Evolutionary conservation across 2,113 vertebrate genomes (phyloP).

Genomic region (Stercorarius parasiticus): DNA sequence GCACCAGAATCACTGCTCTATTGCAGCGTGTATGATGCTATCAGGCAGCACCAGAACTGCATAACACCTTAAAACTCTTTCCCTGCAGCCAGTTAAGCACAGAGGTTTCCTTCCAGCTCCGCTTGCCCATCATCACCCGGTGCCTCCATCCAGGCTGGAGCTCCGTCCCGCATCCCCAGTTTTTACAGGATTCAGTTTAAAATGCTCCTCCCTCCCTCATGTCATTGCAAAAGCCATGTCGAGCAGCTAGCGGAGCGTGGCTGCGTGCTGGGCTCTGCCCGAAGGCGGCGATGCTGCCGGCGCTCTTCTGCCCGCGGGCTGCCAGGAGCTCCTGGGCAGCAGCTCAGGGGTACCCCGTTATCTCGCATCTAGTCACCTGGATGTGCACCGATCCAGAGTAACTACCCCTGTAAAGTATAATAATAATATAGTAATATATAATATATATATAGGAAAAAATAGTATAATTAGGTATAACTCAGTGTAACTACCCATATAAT

Average conservation of each 20-base stretch:
- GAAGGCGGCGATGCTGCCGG: not conserved
- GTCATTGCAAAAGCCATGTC: accelerated
- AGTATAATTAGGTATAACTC: no score
- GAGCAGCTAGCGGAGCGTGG: accelerated
- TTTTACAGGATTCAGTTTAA: not conserved
- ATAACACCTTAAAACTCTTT: not conserved
- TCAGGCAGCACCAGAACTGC: not conserved
- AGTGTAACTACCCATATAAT: not conserved
- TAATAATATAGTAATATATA: no score
- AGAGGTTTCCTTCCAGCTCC: not conserved
- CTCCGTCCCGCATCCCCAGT: accelerated
- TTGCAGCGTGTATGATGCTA: accelerated
- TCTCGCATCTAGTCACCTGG: no score
- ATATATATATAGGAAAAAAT: not conserved
- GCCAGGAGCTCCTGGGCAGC: not conserved
- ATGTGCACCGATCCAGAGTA: not conserved
- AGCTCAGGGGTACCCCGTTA: accelerated
- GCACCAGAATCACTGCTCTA: not conserved
- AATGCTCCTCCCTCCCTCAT: accelerated
- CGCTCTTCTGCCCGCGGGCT: not conserved
- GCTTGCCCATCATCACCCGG: not conserved
- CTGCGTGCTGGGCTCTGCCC: not conserved
- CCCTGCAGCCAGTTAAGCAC: not conserved
- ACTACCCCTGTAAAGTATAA: not conserved
- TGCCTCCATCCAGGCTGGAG: not conserved